Evolutionary conservation across 2,113 vertebrate species (phyloP), one percentile per base, ranked within the genome.

Genomic region (Blennius ocellaris): DNA sequence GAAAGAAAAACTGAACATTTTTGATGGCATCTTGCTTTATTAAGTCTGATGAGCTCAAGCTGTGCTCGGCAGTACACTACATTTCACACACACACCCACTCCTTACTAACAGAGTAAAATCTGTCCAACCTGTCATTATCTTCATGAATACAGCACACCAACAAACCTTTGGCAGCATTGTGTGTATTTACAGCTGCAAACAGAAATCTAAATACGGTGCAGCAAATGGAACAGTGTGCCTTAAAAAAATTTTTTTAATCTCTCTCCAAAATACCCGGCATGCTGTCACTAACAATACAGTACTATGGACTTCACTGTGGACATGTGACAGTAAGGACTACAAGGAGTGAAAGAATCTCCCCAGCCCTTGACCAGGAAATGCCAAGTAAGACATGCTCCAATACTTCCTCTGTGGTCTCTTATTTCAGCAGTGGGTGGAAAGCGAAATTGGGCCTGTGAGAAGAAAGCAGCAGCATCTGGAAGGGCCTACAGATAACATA

Each of bases 301-400:
- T 1, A 41, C 9, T 6, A 30, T 58, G 45, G 81, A 78, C 48
- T 54, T 50, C 43, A 64, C 48, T 40, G 21, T 48, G 48, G 53
- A 69, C 47, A 40, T 62, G 38, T 78, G 75, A 87, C 73, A 66
- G 60, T 30, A 14, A 76, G 77, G 47, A 48, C 52, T 74, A 80
- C 80, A 58, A 65, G 65, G 51, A 85, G 76, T 59, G 67, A 74
- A 80, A 78, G 70, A 84, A 82, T 84, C 70, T 76, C 48, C 83
- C 6, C 60, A 72, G 69, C 58, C 59, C 40, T 60, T 62, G 69
- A 84, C 83, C 82, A 88, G 87, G 84, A 91, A 90, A 92, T 90
- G 83, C 85, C 85, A 81, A 83, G 81, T 74, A 74, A 68, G 81
- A 87, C 87, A 70, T 83, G 77, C 80, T 85, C 21, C 55, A 84